These are phyloP conservation scores for Teleopsis dalmanni DNA, from an alignment of 1,140 invertebrate genomes.

Conservation along the genomic window DNA sequence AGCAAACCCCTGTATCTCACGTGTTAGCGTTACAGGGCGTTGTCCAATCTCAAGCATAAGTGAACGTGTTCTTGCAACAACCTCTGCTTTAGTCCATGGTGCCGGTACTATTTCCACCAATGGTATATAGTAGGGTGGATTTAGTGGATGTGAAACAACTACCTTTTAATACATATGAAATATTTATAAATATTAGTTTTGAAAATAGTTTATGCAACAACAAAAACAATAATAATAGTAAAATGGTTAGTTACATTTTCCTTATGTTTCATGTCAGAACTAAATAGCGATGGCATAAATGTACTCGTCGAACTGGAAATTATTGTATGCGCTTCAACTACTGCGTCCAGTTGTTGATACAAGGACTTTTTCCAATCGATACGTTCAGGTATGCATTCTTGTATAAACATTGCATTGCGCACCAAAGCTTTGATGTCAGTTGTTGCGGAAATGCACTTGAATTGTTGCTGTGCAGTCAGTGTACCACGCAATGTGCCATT, in stretches of 20 bases:
- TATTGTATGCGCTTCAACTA: constrained; percentile 62
- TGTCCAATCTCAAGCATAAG: constrained; percentile 86
- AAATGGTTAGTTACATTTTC: constrained; percentile 21
- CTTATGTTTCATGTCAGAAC: constrained; percentile 48
- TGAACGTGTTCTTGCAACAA: constrained; percentile 51
- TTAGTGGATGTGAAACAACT: constrained; percentile 78
- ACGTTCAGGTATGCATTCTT: constrained; percentile 90
- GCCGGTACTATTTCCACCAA: constrained; percentile 90
- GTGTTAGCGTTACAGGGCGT: constrained; percentile 72
- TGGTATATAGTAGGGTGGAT: constrained; percentile 92
- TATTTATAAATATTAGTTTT: background rate
- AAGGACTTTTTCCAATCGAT: constrained; percentile 78
- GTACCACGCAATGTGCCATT: constrained; percentile 64
- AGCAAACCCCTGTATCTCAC: constrained; percentile 86
- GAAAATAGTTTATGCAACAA: background rate
- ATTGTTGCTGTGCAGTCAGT: constrained; percentile 65
- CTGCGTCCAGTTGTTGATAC: constrained; percentile 66
- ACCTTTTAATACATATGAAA: constrained; percentile 25
- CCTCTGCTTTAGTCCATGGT: constrained; percentile 65
- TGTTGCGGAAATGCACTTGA: constrained; percentile 65
- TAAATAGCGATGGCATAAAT: constrained; percentile 78
- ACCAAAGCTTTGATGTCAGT: constrained; percentile 56
- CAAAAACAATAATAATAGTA: background rate
- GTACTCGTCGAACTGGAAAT: constrained; percentile 88
- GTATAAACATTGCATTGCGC: constrained; percentile 63